Evolutionary conservation across 2,113 vertebrate genomes (phyloP), one percentile per base, ranked within the genome.

Genomic region (Hipposideros armiger): DNA sequence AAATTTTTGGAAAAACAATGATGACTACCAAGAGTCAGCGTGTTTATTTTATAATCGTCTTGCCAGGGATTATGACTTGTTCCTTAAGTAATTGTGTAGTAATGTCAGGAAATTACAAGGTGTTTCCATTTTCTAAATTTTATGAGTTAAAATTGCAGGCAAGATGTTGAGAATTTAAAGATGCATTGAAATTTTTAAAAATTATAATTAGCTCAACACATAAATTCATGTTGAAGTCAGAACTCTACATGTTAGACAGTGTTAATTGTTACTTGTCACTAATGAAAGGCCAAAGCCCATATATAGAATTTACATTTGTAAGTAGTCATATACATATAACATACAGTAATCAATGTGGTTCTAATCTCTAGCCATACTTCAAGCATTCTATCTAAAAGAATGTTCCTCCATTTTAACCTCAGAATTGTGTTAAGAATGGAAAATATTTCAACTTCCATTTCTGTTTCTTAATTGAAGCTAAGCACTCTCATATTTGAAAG

Each of bases 101-200:
- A 69, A 56, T 32, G 17, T 32, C n/a, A 78, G 13, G 24, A 83
- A 52, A 32, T 47, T 15, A 91, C 11, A 50, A 50, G 52, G 4
- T 19, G 16, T 77, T 90, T 90, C 14, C 52, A 40, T 67, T 80
- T 82, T 92, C 77, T 60, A 69, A 58, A 6, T 95, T 82, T 86
- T 81, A 11, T 45, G 26, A 92, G 30, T 81, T 66, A 66, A 87
- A 82, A 66, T 67, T 73, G 40, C 15, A 58, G 50, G 14, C 1
- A 74, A 50, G 50, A 20, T 58, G 74, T 24, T 67, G 17, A 86
- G 22, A 64, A 66, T 74, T n/a, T 82, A 52, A 95, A 60, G 47
- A 74, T 52, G 20, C 1, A 22, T 50, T 95, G 58, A 8, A 74
- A 95, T 92, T 45, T 82, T 58, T 16, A 16, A 74, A 90, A 76